These are phyloP conservation scores for Gymnocheta viridis DNA, from an alignment of 2,888 invertebrate genomes.

Conservation along the genomic window DNA sequence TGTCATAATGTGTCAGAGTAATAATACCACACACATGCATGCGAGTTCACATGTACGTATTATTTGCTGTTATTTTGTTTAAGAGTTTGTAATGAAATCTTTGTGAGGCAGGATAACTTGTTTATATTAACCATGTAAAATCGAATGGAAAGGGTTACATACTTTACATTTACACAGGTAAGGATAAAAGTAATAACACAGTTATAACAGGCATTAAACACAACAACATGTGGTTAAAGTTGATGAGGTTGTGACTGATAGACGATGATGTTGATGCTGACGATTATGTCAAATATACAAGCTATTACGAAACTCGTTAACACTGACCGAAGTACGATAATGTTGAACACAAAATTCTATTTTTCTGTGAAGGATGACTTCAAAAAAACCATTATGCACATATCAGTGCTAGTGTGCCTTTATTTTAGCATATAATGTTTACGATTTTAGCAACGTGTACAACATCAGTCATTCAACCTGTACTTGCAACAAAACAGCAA, in stretches of 20 bases:
- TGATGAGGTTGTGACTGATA: neutral
- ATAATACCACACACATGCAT: neutral
- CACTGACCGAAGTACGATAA: neutral
- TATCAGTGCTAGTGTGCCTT: neutral
- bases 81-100: slow-evolving; percentile 14
- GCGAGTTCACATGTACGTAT: neutral
- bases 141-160: neutral
- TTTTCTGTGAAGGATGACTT: neutral
- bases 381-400: neutral
- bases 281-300: slow-evolving; percentile 7
- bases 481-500: neutral
- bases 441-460: neutral
- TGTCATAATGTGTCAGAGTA: neutral
- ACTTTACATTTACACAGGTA: neutral
- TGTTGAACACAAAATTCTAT: neutral
- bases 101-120: slow-evolving; percentile 31
- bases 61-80: neutral
- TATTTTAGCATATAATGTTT: neutral
- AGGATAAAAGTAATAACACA: slow-evolving; percentile 22
- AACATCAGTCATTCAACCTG: slow-evolving; percentile 6
- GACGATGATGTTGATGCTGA: neutral
- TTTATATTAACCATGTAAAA: slow-evolving; percentile 14
- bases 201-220: slow-evolving; percentile 6
- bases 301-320: neutral
- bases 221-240: neutral